Percentiles rank a stretch among this genome's conserved stretches.
Conservation (phyloP, 2,888 invertebrate genomes). For the Agonopterix subpropinquella region DNA sequence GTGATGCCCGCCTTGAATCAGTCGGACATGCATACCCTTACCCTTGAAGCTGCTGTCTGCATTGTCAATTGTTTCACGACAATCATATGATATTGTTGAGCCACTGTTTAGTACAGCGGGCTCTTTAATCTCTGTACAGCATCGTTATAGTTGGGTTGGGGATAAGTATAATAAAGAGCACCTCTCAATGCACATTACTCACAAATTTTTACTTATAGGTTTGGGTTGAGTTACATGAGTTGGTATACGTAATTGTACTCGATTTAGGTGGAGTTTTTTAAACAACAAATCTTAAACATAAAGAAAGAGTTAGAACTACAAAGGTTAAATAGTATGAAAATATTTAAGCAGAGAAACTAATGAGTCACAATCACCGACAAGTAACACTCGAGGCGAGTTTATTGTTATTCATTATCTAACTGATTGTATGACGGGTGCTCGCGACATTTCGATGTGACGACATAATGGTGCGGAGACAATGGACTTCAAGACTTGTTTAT, state of each 20-base stretch:
- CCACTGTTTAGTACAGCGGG: not conserved
- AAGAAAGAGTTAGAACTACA: too few relatives aligned
- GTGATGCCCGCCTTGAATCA: slow-evolving; percentile 26
- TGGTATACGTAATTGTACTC: too few relatives aligned
- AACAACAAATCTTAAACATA: too few relatives aligned
- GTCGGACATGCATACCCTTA: slow-evolving; percentile 30
- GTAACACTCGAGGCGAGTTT: slow-evolving; percentile 7
- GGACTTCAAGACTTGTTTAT: slow-evolving; percentile 71
- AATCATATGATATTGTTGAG: slow-evolving; percentile 1
- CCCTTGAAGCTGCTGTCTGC: slow-evolving; percentile 12
- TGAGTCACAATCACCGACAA: slow-evolving; percentile 27
- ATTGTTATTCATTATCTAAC: not conserved
- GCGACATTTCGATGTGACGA: slow-evolving; percentile 53
- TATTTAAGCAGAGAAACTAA: slow-evolving; percentile 17
- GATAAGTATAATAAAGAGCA: too few relatives aligned
- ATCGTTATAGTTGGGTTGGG: too few relatives aligned
- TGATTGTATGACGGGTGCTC: slow-evolving; percentile 48
- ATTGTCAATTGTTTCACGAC: slow-evolving; percentile 30
- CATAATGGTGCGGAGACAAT: slow-evolving; percentile 65
- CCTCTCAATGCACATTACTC: too few relatives aligned
- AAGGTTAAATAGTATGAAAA: too few relatives aligned
- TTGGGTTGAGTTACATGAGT: too few relatives aligned
- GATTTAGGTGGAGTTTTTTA: too few relatives aligned
- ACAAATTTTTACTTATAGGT: too few relatives aligned
- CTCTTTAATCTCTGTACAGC: not conserved